Conservation (phyloP, 35 echinoderm and acorn worm genomes). For the Ophioderma brevispina region DNA sequence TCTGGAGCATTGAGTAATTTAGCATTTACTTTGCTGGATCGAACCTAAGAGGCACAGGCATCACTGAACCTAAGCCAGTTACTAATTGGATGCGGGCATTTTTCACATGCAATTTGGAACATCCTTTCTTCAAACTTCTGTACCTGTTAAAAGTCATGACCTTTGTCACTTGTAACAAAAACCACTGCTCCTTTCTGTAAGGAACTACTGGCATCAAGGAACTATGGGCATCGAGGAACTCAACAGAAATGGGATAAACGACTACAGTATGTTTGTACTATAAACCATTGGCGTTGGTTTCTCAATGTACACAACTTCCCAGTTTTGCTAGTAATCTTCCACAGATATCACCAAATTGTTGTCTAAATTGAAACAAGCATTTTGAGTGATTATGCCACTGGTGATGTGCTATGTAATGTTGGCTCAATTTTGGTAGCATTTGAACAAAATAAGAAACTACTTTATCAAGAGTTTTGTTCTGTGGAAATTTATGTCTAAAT, state of each 20-base stretch:
- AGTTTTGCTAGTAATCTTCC: conserved; percentile 3
- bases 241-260: not conserved
- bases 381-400: no score
- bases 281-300: not conserved
- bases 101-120: not conserved
- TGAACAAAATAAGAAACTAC: no score
- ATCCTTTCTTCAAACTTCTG: conserved; percentile 17
- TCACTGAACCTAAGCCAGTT: conserved; percentile 17
- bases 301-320: not conserved
- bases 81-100: not conserved
- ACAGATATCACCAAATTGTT: no score
- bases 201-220: not conserved
- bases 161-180: not conserved
- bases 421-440: no score
- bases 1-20: not conserved
- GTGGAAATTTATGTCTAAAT: no score
- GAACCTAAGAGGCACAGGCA: not conserved
- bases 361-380: no score
- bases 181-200: not conserved
- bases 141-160: conserved; percentile 2
- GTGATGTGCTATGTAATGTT: no score
- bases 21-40: not conserved
- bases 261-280: not conserved
- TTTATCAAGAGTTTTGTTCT: no score
- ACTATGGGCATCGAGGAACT: not conserved